These are phyloP conservation scores for Scelioninae gen. 1 DNA, from an alignment of 2,888 invertebrate genomes.

Conservation along the genomic window DNA sequence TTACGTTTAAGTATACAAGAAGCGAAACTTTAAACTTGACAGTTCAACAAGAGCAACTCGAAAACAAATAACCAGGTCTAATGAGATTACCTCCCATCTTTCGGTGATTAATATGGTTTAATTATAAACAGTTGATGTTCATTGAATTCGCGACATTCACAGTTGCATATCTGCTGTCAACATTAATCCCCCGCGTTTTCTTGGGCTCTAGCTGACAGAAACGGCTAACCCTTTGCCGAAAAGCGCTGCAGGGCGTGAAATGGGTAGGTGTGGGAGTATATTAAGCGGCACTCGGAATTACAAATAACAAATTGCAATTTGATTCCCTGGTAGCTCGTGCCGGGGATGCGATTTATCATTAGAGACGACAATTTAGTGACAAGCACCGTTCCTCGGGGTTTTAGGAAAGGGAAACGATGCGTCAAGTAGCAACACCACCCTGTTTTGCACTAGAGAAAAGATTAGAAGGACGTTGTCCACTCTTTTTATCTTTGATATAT, in stretches of 20 bases:
- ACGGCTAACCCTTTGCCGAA: constrained; percentile 54
- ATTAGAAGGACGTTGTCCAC: constrained; percentile 58
- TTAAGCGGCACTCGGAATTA: constrained; percentile 85
- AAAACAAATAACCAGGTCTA: too few species aligned
- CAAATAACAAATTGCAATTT: constrained; percentile 85
- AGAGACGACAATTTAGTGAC: constrained; percentile 84
- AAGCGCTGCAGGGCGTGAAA: constrained; percentile 65
- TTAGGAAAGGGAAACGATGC: constrained; percentile 54
- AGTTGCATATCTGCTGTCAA: constrained; percentile 59
- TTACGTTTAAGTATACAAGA: too few species aligned
- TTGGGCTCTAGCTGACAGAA: constrained; percentile 58
- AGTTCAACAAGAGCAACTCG: too few species aligned
- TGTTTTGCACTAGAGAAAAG: constrained; percentile 25
- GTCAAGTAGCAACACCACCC: constrained; percentile 58
- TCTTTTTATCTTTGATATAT: background rate
- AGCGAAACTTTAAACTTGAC: too few species aligned
- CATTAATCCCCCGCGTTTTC: constrained; percentile 58
- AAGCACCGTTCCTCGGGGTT: constrained; percentile 70
- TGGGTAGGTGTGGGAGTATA: constrained; percentile 74
- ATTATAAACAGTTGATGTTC: constrained; percentile 32
- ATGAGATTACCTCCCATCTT: too few species aligned
- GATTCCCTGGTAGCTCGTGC: constrained; percentile 81
- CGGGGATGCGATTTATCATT: constrained; percentile 84
- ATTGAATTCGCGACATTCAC: constrained; percentile 42
- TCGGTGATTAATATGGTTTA: constrained; percentile 49